These are phyloP conservation scores for Chymomyza amoena DNA, from an alignment of 2,888 invertebrate genomes.

Conservation along the genomic window DNA sequence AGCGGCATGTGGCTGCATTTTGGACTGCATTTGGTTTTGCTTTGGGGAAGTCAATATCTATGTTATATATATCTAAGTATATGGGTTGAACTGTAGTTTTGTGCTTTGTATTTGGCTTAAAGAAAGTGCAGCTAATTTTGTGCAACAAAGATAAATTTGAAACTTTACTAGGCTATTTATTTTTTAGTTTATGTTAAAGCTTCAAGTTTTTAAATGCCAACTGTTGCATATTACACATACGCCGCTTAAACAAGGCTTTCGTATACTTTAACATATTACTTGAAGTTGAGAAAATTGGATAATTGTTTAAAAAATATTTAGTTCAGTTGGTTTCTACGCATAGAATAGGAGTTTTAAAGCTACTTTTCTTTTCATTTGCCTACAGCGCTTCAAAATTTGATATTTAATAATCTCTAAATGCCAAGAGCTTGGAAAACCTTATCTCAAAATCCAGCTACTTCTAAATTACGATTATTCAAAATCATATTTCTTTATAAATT, in stretches of 20 bases:
- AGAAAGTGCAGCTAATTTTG: not conserved
- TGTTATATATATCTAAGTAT: not conserved
- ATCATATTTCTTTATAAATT: no score
- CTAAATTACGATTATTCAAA: no score
- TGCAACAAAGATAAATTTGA: not conserved
- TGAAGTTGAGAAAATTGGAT: no score
- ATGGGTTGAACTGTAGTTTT: not conserved
- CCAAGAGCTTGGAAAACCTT: no score
- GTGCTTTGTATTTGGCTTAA: not conserved
- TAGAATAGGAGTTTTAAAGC: no score
- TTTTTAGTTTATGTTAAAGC: not conserved
- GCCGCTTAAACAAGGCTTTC: not conserved
- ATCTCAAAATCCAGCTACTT: no score
- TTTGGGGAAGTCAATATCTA: not conserved
- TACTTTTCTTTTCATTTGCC: no score
- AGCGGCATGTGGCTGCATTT: slow-evolving; percentile 38
- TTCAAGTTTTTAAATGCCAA: not conserved
- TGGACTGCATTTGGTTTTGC: slow-evolving; percentile 9
- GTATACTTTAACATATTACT: no score
- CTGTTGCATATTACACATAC: not conserved
- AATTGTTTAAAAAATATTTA: no score
- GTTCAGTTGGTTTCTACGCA: no score
- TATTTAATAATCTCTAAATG: no score
- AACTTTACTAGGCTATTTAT: not conserved
- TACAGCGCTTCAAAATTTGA: no score